These are phyloP conservation scores for Leptinotarsa defecta DNA, from an alignment of 1,140 invertebrate genomes.

Conservation along the genomic window DNA sequence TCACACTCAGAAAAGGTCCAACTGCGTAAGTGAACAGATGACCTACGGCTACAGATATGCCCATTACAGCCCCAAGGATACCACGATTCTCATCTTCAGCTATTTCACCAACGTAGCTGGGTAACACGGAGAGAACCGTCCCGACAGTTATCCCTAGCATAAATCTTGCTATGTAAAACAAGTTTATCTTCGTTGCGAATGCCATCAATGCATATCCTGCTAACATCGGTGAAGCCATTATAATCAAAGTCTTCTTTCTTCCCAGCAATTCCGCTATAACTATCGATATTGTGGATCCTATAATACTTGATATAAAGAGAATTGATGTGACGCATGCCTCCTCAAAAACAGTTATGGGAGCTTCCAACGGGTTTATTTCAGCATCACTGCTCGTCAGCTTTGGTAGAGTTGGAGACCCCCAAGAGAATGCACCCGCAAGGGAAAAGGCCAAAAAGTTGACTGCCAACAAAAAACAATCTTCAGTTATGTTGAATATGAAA, in stretches of 20 bases:
- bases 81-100: constrained; percentile 52
- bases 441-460: constrained; percentile 69
- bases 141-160: constrained; percentile 58
- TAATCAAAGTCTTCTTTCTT: constrained; percentile 56
- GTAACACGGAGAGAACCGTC: constrained; percentile 58
- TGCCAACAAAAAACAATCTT: constrained; percentile 47
- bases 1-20: constrained; percentile 65
- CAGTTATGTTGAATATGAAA: no score
- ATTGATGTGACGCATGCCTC: constrained; percentile 82
- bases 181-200: constrained; percentile 50
- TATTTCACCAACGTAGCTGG: constrained; percentile 61
- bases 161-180: constrained; percentile 55
- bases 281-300: constrained; percentile 48
- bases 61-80: constrained; percentile 64
- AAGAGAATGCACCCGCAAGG: constrained; percentile 69
- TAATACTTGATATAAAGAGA: constrained; percentile 74
- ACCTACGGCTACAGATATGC: constrained; percentile 57
- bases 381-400: constrained; percentile 57
- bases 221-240: constrained; percentile 54
- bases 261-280: constrained; percentile 54
- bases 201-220: constrained; percentile 56
- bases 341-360: constrained; percentile 58
- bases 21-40: constrained; percentile 59
- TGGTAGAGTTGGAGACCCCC: constrained; percentile 72
- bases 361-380: constrained; percentile 48